These are phyloP conservation scores for Otus scops DNA, from an alignment of 2,797 vertebrate species.

Conservation along the genomic window DNA sequence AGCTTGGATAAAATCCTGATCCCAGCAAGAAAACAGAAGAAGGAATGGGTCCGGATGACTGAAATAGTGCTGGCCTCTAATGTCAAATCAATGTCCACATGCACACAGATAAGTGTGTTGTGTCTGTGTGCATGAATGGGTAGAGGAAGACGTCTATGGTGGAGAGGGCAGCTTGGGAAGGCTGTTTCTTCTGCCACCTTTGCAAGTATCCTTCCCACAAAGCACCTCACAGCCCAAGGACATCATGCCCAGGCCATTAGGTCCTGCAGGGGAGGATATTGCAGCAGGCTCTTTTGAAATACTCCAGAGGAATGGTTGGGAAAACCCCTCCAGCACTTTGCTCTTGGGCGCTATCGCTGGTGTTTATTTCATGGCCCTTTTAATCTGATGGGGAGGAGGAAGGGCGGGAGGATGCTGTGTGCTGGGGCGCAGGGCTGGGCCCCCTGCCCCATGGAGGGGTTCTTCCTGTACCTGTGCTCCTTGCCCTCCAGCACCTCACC, in stretches of 20 bases:
- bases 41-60: neutral
- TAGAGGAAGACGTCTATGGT: neutral
- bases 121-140: fast-evolving
- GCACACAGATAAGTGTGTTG: neutral
- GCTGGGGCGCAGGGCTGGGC: neutral
- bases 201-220: neutral
- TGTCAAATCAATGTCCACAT: fast-evolving
- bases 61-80: neutral
- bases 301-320: neutral
- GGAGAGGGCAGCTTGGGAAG: neutral
- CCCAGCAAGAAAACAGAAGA: neutral
- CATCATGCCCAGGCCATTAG: neutral
- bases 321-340: neutral
- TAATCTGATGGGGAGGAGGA: neutral
- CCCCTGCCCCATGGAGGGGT: neutral
- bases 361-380: neutral
- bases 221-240: neutral
- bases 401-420: neutral
- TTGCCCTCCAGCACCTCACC: neutral
- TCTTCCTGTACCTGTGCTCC: neutral
- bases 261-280: neutral
- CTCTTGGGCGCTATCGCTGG: fast-evolving
- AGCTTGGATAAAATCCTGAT: neutral
- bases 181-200: neutral
- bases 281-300: neutral